Percentiles rank a stretch among this genome's conserved stretches.
Evolutionary conservation across 1,140 invertebrate species (phyloP).

Genomic region (Cyrtorhinus lividipennis): DNA sequence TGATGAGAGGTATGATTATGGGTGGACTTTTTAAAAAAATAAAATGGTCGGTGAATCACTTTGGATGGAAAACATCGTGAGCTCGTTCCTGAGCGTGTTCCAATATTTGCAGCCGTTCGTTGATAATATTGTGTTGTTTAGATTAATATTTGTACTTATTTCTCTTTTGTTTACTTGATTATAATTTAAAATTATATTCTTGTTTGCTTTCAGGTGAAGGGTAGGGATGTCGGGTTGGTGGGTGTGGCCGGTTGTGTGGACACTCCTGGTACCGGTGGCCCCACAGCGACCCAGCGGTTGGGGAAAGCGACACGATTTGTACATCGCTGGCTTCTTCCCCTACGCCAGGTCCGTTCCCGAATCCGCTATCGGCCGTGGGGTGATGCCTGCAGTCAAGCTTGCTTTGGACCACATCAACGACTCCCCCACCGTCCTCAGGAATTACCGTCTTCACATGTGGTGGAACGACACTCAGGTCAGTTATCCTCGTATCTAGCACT

Average conservation of each 20-base stretch:
- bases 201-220: background rate
- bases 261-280: slow-evolving; percentile 25
- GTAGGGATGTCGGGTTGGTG: slow-evolving; percentile 7
- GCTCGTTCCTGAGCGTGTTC: too few relatives aligned
- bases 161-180: too few relatives aligned
- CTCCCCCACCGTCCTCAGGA: slow-evolving; percentile 61
- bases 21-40: too few relatives aligned
- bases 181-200: background rate
- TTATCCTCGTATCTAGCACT: background rate
- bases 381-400: slow-evolving; percentile 83
- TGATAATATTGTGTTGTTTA: too few relatives aligned
- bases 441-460: slow-evolving; percentile 82
- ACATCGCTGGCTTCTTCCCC: slow-evolving; percentile 85
- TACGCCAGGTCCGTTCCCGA: slow-evolving; percentile 55
- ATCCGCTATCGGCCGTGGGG: slow-evolving; percentile 58
- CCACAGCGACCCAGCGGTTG: slow-evolving; percentile 39
- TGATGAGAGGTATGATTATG: too few relatives aligned
- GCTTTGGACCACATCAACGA: slow-evolving; percentile 87
- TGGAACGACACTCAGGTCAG: slow-evolving; percentile 89
- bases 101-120: too few relatives aligned
- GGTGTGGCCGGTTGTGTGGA: slow-evolving; percentile 23
- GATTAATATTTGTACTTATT: too few relatives aligned
- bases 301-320: slow-evolving; percentile 50
- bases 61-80: too few relatives aligned
- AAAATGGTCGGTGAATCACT: too few relatives aligned